Evolutionary conservation across 2,888 invertebrate genomes (phyloP).

Genomic region (Ceriagrion tenellum): DNA sequence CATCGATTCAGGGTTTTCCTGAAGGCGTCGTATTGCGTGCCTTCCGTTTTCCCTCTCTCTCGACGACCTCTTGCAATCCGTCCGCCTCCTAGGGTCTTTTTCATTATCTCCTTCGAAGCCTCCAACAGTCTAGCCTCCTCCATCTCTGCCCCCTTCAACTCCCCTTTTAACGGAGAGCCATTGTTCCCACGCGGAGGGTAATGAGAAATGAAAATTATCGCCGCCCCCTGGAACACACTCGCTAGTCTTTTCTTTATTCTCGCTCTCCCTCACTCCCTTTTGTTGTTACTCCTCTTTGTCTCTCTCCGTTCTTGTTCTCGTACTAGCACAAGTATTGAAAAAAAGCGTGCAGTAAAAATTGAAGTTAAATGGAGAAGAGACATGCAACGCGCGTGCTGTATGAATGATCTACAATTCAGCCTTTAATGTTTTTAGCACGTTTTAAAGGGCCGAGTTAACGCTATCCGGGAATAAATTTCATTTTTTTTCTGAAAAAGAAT

Average conservation of each 20-base stretch:
- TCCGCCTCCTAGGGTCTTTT: not conserved
- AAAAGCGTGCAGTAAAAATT: not conserved
- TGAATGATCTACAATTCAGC: not conserved
- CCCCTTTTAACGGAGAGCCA: not conserved
- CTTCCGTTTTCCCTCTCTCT: not conserved
- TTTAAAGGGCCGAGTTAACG: not conserved
- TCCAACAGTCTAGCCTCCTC: not conserved
- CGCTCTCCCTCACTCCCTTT: not conserved
- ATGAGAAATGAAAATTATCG: conserved; percentile 36
- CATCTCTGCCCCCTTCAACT: not conserved
- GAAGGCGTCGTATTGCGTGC: conserved; percentile 11
- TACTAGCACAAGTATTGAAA: not conserved
- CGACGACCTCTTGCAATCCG: too few relatives aligned
- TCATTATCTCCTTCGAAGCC: conserved; percentile 18
- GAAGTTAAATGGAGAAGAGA: not conserved
- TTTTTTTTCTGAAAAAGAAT: not conserved
- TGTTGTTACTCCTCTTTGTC: not conserved
- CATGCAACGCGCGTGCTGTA: not conserved
- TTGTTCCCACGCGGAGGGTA: conserved; percentile 10
- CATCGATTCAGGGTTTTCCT: not conserved
- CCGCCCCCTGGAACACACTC: not conserved
- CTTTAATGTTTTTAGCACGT: not conserved
- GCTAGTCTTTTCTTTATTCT: not conserved
- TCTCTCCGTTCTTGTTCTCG: not conserved
- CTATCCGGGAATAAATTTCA: not conserved